Evolutionary conservation across 2,888 invertebrate genomes (phyloP), one percentile per base, ranked within the genome.

Genomic region (Dryobotodes eremita): DNA sequence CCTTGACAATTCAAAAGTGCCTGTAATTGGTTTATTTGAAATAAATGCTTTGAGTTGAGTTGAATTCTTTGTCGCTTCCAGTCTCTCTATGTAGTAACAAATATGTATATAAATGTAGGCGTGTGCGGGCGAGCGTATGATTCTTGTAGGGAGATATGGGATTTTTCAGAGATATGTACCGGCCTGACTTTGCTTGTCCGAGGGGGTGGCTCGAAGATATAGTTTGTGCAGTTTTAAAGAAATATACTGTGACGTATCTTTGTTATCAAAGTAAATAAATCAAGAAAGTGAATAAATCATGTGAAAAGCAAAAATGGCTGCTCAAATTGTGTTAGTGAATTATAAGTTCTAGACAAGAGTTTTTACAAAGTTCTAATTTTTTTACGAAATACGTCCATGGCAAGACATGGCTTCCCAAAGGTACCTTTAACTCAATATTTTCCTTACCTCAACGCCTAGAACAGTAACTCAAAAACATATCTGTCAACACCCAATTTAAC

Each of bases 61-160:
- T n/a, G n/a, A n/a, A n/a, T n/a, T n/a, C n/a, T 10, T 0, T 17
- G 65, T 0, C 89, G 48, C 79, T 80, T 89, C 89, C 53, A 89
- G 90, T 75, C 0, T n/a, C 46, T 73, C 1, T 84, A 84, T 26
- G 1, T 0, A 26, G 42, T 71, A 62, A 79, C 77, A 86, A 74
- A 86, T 86, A 74, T 36, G 31, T 36, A 36, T 83, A 88, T 86
- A 87, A 89, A 92, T 91, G 92, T 94, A 94, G 93, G 93, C 94
- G 93, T 91, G 95, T 93, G 94, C 95, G 93, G 94, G 94, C 92
- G 95, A 94, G 93, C 96, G 94, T 95, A 92, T 96, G 96, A 96
- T 96, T 95, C 94, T 94, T 89, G 92, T 89, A 94, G 95, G 95
- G 95, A 93, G 95, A 95, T 95, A 95, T 94, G 94, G 94, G 95